phyloP scores from a whole-genome alignment of 1,140 invertebrate species.

The Lineus longissimus region DNA sequence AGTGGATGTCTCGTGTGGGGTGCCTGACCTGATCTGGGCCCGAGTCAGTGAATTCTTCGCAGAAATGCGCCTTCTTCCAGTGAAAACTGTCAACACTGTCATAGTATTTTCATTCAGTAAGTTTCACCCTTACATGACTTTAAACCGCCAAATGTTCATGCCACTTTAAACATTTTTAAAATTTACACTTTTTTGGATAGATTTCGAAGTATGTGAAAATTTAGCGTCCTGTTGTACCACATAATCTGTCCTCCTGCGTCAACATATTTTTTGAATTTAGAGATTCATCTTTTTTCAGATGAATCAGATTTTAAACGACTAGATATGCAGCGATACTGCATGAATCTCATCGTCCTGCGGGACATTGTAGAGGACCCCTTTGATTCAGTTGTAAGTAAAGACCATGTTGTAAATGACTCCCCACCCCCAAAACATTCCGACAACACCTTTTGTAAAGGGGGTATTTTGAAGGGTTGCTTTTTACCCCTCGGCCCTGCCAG shows the following conservation, averaged over 20 bases:
- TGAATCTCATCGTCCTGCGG: slow-evolving; percentile 19
- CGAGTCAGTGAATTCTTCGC: slow-evolving; percentile 33
- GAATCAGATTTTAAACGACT: slow-evolving; percentile 20
- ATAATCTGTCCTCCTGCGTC: too few species aligned
- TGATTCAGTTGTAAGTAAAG: slow-evolving; percentile 24
- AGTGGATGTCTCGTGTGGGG: slow-evolving; percentile 35
- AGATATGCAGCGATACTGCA: slow-evolving; percentile 23
- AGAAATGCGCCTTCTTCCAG: slow-evolving; percentile 25
- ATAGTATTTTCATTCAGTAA: slow-evolving; percentile 40
- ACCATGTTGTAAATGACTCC: neutral
- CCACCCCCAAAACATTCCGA: too few species aligned
- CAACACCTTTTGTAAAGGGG: too few species aligned
- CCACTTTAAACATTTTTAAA: neutral
- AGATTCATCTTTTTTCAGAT: too few species aligned
- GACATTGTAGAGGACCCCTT: slow-evolving; percentile 20
- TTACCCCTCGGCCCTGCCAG: too few species aligned
- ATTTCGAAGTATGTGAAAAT: slow-evolving; percentile 5
- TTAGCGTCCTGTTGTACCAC: slow-evolving; percentile 4
- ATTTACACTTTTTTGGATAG: too few species aligned
- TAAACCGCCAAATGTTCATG: neutral
- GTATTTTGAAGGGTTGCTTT: too few species aligned
- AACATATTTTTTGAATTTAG: too few species aligned
- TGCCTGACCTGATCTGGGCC: slow-evolving; percentile 31
- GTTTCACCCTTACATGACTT: slow-evolving; percentile 11
- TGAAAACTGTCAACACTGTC: slow-evolving; percentile 29